Base-by-base conservation (phyloP, 2,888 invertebrate species). In the Melieria picta region DNA sequence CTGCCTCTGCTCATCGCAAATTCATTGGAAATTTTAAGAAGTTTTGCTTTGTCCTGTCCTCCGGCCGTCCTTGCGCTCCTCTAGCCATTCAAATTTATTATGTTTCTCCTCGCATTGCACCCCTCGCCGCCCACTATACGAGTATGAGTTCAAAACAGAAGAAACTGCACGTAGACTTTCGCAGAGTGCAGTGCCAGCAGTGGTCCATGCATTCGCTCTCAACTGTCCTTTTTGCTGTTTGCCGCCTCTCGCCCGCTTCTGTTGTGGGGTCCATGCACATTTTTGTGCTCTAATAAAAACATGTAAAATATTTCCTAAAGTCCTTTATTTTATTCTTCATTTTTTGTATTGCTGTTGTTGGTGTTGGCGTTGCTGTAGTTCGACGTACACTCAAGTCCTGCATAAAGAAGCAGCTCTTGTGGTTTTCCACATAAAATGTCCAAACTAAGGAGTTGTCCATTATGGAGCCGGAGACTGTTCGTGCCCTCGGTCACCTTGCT, bases 21-120 rank as follows among this genome's bases (percentile, higher is more conserved):
- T 78, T 76, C 74, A 76, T 78, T 78, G 72, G 77, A 69, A 77
- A 77, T 76, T 77, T 77, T 69, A 74, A 77, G 78, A 78, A 78
- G 74, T 76, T 77, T 74, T 48, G 48, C 55, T 42, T 62, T 68
- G 4, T 7, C 55, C 62, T 47, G 42, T 62, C 46, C 30, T 42
- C 10, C 30, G n/a, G 9, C 30, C 43, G 0, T 7, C 16, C 13
- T 13, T 13, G 46, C 55, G 10, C 30, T 58, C 43, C 30, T 62
- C 5, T 16, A 30, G 57, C 50, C 30, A 30, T 30, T 30, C 1
- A 2, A 52, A 52, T 52, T 52, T 52, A 50, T 50, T n/a, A 52
- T 9, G 3, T 50, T 50, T 50, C 11, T 50, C 50, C 7, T 11
- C 7, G 2, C 50, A 50, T 50, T 7, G 11, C 11, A 10, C 50